Evolutionary conservation across 2,113 vertebrate species (phyloP).

Genomic region (Edolisoma coerulescens): DNA sequence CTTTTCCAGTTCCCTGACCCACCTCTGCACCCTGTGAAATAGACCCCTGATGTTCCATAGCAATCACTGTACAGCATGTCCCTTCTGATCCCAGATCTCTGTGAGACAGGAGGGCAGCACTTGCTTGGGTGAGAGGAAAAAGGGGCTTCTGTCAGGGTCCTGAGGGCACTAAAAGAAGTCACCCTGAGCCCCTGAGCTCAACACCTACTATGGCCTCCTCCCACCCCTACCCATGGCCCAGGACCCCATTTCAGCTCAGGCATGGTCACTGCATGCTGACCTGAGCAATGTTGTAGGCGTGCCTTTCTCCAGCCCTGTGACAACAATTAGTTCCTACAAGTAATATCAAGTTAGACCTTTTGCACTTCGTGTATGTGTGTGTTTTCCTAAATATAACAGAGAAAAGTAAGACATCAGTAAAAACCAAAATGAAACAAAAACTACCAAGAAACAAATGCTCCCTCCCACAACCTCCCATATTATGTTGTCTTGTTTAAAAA

Average conservation of each 20-base stretch:
- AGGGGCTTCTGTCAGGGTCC: accelerated
- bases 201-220: not conserved
- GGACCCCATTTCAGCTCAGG: not conserved
- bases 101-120: not conserved
- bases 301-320: not conserved
- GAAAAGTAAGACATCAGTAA: not conserved
- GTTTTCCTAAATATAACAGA: not conserved
- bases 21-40: not conserved
- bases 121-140: not conserved
- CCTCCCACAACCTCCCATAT: not conserved
- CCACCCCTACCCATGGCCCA: not conserved
- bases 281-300: not conserved
- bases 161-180: not conserved
- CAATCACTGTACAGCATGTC: accelerated
- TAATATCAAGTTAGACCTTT: not conserved
- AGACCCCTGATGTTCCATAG: not conserved
- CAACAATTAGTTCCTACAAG: not conserved
- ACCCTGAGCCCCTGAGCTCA: not conserved
- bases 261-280: not conserved
- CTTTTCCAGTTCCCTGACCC: not conserved
- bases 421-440: not conserved
- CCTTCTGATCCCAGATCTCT: not conserved
- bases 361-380: not conserved
- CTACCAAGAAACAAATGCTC: not conserved
- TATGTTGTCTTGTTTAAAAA: accelerated